Evolutionary conservation across 2,113 vertebrate species (phyloP).

Genomic region (Pelvicachromis taeniatus): DNA sequence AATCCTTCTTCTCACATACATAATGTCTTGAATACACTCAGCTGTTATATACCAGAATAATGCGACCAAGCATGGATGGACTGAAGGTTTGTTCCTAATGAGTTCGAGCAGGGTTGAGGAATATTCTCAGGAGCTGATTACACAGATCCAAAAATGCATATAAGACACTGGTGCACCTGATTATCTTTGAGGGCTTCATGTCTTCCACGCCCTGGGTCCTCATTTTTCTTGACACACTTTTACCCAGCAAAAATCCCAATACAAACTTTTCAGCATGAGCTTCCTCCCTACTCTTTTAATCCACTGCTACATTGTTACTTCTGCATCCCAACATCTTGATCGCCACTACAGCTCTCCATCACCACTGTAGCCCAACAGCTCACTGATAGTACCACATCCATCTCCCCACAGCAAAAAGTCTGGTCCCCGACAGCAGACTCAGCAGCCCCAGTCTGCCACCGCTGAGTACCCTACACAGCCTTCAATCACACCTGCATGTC

Average conservation of each 20-base stretch:
- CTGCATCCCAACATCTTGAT: neutral
- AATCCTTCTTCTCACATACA: neutral
- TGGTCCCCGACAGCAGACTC: neutral
- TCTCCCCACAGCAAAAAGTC: neutral
- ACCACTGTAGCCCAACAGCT: neutral
- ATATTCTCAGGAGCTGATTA: neutral
- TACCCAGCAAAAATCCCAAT: neutral
- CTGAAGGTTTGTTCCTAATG: neutral
- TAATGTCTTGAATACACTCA: neutral
- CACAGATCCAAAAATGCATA: neutral
- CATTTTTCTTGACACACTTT: neutral
- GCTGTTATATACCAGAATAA: neutral
- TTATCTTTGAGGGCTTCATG: neutral
- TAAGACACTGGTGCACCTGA: neutral
- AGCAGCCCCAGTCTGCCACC: fast-evolving
- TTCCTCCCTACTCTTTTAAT: neutral
- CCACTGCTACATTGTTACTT: neutral
- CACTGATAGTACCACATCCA: neutral
- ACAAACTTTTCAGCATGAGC: neutral
- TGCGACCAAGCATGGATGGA: neutral
- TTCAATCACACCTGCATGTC: neutral
- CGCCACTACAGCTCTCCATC: too few species aligned
- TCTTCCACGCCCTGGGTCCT: neutral
- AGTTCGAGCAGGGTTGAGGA: neutral
- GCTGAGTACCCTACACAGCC: fast-evolving